Percentiles rank a stretch among this genome's conserved stretches.
These are phyloP conservation scores for Metopia argyrocephala DNA, from an alignment of 2,888 invertebrate genomes.

Conservation along the genomic window DNA sequence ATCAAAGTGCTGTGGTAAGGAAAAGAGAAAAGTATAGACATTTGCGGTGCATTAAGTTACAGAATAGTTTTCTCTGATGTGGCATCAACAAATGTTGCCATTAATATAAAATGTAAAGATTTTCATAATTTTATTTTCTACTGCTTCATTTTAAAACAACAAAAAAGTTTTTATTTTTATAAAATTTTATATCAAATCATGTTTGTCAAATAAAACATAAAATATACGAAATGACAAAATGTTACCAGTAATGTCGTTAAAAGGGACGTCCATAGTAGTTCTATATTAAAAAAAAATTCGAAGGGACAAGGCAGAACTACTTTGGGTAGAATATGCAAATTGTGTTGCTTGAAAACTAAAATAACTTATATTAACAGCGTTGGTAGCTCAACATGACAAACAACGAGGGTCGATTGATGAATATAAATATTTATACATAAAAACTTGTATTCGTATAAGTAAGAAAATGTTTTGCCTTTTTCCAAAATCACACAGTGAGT, in stretches of 20 bases:
- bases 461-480: too few relatives aligned
- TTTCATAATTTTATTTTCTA: slow-evolving; percentile 16
- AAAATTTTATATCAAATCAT: slow-evolving; percentile 40
- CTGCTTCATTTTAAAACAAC: slow-evolving; percentile 7
- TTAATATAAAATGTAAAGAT: slow-evolving; percentile 75
- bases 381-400: not conserved
- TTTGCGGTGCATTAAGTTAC: not conserved
- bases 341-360: not conserved
- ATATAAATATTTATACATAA: too few relatives aligned
- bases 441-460: too few relatives aligned
- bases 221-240: not conserved
- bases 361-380: slow-evolving; percentile 1
- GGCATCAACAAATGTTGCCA: slow-evolving; percentile 73
- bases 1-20: not conserved
- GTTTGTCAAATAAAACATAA: slow-evolving; percentile 28
- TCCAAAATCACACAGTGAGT: too few relatives aligned
- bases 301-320: not conserved
- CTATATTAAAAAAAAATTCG: not conserved
- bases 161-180: not conserved
- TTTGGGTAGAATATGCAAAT: slow-evolving; percentile 11
- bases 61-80: slow-evolving; percentile 1
- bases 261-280: not conserved
- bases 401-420: too few relatives aligned
- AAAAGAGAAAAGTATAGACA: not conserved
- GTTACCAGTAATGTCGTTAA: not conserved